These are phyloP conservation scores for Gadus chalcogrammus DNA, from an alignment of 2,113 vertebrate genomes.

Conservation along the genomic window DNA sequence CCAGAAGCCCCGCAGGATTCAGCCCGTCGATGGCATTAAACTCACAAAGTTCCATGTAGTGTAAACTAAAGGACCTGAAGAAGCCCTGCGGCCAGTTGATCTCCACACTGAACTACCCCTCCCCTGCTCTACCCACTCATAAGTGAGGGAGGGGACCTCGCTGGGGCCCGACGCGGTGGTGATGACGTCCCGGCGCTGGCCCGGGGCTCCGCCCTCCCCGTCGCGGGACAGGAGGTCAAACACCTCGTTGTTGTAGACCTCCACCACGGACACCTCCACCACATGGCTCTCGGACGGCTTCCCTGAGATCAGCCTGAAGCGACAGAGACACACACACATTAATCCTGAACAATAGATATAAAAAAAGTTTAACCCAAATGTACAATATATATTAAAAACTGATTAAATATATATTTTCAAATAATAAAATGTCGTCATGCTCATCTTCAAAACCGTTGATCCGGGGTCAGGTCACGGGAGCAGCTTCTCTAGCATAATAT, in stretches of 20 bases:
- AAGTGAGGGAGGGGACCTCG: conserved; percentile 65
- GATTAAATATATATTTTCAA: too few relatives aligned
- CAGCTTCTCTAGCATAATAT: too few relatives aligned
- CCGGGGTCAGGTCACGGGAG: too few relatives aligned
- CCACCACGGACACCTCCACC: conserved; percentile 79
- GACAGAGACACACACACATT: too few relatives aligned
- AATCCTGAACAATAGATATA: too few relatives aligned
- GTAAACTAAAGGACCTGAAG: neutral
- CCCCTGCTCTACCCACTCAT: conserved; percentile 66
- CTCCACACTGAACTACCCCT: neutral
- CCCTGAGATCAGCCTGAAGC: conserved; percentile 78
- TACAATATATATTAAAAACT: too few relatives aligned
- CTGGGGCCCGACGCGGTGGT: conserved; percentile 71
- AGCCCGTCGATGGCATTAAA: too few relatives aligned
- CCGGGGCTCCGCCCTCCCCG: conserved; percentile 37
- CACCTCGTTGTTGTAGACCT: conserved; percentile 84
- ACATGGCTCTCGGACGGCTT: conserved; percentile 65
- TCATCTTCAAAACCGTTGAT: too few relatives aligned
- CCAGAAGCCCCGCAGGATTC: too few relatives aligned
- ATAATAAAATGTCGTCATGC: too few relatives aligned
- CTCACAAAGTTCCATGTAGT: too few relatives aligned
- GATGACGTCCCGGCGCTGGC: conserved; percentile 67
- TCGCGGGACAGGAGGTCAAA: conserved; percentile 82
- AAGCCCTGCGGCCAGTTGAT: neutral
- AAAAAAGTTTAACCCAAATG: too few relatives aligned